A percentile compares a stretch with the other conserved stretches of the same genome.
phyloP scores from a whole-genome alignment of 2,888 invertebrate genomes.

The Euclidia mi region DNA sequence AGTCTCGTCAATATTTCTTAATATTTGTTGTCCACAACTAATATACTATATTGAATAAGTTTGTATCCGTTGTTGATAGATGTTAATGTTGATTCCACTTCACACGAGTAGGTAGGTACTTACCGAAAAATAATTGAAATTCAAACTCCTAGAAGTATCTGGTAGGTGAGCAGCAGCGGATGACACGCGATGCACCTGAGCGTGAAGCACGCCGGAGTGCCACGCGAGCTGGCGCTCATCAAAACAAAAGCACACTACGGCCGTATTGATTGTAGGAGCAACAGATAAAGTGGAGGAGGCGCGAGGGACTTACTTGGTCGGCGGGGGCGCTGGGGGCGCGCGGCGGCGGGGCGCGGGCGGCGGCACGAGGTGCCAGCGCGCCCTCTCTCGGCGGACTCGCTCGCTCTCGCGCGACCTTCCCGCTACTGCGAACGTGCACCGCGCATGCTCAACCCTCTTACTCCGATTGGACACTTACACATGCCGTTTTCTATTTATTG shows the following conservation, averaged over 20 bases:
- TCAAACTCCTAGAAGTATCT: too few relatives aligned
- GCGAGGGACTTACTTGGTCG: constrained; percentile 27
- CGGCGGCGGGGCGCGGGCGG: constrained; percentile 17
- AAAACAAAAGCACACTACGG: constrained; percentile 47
- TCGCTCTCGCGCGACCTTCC: constrained; percentile 25
- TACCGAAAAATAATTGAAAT: too few relatives aligned
- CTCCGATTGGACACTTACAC: constrained; percentile 30
- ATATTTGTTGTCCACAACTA: too few relatives aligned
- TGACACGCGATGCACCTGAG: background rate
- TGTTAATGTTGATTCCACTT: too few relatives aligned
- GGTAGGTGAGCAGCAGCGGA: background rate
- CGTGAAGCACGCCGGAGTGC: constrained; percentile 9
- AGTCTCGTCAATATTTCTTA: too few relatives aligned
- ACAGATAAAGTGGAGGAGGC: constrained; percentile 30
- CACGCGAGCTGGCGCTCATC: constrained; percentile 35
- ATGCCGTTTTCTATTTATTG: constrained; percentile 12
- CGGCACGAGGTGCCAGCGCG: constrained; percentile 35
- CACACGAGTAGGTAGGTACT: too few relatives aligned
- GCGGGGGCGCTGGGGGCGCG: constrained; percentile 12
- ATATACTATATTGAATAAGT: too few relatives aligned
- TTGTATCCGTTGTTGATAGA: too few relatives aligned
- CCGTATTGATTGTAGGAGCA: constrained; percentile 46
- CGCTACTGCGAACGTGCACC: constrained; percentile 28
- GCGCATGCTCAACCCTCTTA: constrained; percentile 60
- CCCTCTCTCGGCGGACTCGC: constrained; percentile 53